Evolutionary conservation across 2,888 invertebrate species (phyloP).

Genomic region (Nemapogon koenigi): DNA sequence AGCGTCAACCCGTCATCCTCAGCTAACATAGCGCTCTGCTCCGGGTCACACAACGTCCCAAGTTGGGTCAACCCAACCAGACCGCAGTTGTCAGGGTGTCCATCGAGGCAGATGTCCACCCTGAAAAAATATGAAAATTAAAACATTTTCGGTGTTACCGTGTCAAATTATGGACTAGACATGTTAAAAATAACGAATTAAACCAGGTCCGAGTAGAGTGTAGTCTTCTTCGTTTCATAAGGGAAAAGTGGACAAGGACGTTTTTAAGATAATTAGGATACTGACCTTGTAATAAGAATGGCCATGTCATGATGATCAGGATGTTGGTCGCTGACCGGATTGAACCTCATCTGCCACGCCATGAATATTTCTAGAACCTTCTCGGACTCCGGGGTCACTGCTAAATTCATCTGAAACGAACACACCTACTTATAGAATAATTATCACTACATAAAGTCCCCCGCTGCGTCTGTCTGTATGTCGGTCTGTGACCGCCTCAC

Average conservation of each 20-base stretch:
- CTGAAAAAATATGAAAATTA: no score
- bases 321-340: constrained; percentile 55
- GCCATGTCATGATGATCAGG: constrained; percentile 67
- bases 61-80: constrained; percentile 61
- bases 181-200: no score
- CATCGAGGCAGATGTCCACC: constrained; percentile 25
- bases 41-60: constrained; percentile 60
- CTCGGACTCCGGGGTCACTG: constrained; percentile 11
- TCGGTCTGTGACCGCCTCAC: no score
- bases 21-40: constrained; percentile 54
- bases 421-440: no score
- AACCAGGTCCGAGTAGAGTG: no score
- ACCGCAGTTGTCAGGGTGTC: constrained; percentile 23
- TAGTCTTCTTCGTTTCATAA: no score
- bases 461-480: no score
- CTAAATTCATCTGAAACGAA: constrained; percentile 18
- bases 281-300: constrained; percentile 57
- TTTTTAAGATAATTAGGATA: no score
- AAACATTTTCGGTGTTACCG: no score
- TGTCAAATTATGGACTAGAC: no score
- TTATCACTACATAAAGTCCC: no score
- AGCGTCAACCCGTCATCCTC: constrained; percentile 61
- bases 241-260: no score
- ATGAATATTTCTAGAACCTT: constrained; percentile 34
- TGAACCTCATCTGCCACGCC: constrained; percentile 58